Evolutionary conservation across 2,888 invertebrate genomes (phyloP), one percentile per base, ranked within the genome.

Genomic region (Hymenopus coronatus): DNA sequence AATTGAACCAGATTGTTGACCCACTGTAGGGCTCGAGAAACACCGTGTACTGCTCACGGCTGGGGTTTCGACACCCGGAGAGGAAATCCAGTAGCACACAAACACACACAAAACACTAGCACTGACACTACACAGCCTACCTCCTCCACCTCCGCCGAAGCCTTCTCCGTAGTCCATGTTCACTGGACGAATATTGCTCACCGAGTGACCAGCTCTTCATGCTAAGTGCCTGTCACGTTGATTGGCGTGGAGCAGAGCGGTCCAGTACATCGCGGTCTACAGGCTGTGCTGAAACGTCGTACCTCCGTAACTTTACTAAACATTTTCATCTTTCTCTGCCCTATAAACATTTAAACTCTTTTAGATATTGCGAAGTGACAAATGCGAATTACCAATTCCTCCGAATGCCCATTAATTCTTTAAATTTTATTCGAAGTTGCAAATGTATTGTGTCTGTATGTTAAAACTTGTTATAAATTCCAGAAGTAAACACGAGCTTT

Each of bases 111-210:
- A 25, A 70, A 15, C 54, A 70, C 54, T 25, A 70, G 54, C 54
- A 70, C 28, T 70, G 46, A 86, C 46, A 85, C 40, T 46, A 54
- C 54, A 85, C 46, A 46, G 15, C 86, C 82, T 87, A 87, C 87
- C 87, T 87, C 82, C 82, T 33, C 82, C 87, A 82, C 82, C 82
- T 33, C 33, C 87, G 33, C 28, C 87, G 87, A 54, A 87, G 81
- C 28, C 86, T n/a, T 27, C 85, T 20, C 85, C 54, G 86, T 70
- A 86, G 87, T 70, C 87, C 88, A 88, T 88, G 88, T 88, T 88
- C 88, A 84, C 84, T 84, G 85, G 88, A 84, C 88, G 88, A 84
- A 27, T 46, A 70, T 81, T 81, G 70, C 84, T 88, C 88, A 88
- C 88, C 88, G 84, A 88, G 88, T 88, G 88, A 33, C 85, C 87